phyloP scores from a whole-genome alignment of 35 echinoderm and acorn worm species.

The Stichopus chloronotus region DNA sequence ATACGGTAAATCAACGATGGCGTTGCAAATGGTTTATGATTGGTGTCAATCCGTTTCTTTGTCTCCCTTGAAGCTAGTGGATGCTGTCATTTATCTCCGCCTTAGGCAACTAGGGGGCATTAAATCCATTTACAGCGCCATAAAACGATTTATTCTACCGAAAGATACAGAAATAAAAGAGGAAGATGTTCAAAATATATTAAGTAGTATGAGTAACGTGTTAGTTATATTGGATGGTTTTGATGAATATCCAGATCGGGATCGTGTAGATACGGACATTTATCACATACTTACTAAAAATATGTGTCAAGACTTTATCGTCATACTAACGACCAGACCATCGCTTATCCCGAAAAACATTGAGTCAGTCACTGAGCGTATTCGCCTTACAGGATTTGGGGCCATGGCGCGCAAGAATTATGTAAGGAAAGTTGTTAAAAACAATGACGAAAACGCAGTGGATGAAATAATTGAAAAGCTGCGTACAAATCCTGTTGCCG shows the following conservation, averaged over 20 bases:
- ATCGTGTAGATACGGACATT: neutral
- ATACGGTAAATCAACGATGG: conserved; percentile 21
- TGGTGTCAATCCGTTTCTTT: neutral
- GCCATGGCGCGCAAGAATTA: neutral
- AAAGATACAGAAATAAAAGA: neutral
- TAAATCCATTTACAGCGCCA: neutral
- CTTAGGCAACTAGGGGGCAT: neutral
- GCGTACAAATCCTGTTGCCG: neutral
- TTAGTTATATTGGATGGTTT: neutral
- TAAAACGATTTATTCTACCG: neutral
- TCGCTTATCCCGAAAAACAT: neutral
- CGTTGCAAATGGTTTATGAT: neutral
- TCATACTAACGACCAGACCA: neutral
- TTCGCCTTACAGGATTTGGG: neutral
- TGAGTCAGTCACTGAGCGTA: neutral
- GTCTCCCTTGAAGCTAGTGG: neutral
- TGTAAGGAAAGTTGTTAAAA: neutral
- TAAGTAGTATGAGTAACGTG: neutral
- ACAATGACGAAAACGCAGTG: neutral
- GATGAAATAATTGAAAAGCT: neutral
- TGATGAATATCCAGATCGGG: neutral
- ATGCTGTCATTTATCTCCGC: neutral
- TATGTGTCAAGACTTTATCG: neutral
- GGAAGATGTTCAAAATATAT: neutral
- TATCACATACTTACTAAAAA: neutral